phyloP scores from a whole-genome alignment of 2,113 vertebrate species.

The Gambusia affinis region DNA sequence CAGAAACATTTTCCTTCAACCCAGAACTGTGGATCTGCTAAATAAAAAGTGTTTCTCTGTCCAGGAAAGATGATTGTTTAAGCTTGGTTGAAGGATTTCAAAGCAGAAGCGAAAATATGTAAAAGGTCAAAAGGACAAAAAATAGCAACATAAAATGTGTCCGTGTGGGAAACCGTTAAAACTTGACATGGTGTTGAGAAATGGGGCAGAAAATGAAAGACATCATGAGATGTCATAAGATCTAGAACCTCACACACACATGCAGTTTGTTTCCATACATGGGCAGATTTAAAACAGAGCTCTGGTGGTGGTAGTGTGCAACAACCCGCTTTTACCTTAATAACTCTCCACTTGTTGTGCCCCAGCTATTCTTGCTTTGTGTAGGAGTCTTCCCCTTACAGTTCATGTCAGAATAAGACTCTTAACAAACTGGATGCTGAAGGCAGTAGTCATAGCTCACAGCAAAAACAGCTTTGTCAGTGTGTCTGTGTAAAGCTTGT shows the following conservation, averaged over 20 bases:
- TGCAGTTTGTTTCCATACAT: conserved; percentile 71
- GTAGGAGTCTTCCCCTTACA: conserved; percentile 18
- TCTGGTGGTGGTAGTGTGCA: conserved; percentile 34
- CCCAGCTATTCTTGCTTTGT: conserved; percentile 18
- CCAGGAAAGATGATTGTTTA: background rate
- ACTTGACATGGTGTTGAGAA: conserved; percentile 49
- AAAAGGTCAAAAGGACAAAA: background rate
- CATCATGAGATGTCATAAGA: conserved; percentile 71
- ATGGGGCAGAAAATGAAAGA: conserved; percentile 68
- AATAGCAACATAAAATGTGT: conserved; percentile 9
- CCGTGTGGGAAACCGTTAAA: conserved; percentile 43
- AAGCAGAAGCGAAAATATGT: conserved; percentile 5
- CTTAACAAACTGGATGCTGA: conserved; percentile 14
- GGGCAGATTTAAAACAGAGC: conserved; percentile 64
- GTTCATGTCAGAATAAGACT: conserved; percentile 25
- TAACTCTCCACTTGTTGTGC: conserved; percentile 19
- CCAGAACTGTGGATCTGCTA: conserved; percentile 8
- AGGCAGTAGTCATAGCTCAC: conserved; percentile 22
- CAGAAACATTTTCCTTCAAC: conserved; percentile 29
- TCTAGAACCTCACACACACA: conserved; percentile 25
- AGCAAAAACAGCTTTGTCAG: conserved; percentile 7
- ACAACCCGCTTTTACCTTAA: conserved; percentile 39
- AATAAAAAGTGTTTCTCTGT: conserved; percentile 8
- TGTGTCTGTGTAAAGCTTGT: conserved; percentile 12
- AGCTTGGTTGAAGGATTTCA: background rate